phyloP scores from a whole-genome alignment of 2,113 vertebrate species.

The Willisornis vidua region DNA sequence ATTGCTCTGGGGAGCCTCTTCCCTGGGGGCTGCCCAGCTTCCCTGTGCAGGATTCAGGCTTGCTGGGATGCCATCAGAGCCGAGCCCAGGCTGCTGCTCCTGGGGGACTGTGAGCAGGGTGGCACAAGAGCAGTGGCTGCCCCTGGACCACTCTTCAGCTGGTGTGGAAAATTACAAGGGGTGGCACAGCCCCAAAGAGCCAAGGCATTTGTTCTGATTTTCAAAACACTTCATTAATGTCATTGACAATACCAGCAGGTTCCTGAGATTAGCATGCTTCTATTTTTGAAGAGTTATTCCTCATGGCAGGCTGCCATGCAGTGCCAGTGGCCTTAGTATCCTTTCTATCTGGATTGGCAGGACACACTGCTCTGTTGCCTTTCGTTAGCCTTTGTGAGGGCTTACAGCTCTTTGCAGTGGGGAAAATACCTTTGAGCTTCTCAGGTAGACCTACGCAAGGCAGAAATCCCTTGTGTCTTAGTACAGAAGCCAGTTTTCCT shows the following conservation, averaged over 20 bases:
- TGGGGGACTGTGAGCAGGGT: neutral
- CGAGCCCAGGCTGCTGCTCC: fast-evolving
- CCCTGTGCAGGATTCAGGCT: no score
- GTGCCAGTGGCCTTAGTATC: neutral
- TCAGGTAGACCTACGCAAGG: neutral
- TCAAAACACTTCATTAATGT: constrained; percentile 40
- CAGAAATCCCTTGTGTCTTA: neutral
- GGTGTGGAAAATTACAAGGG: constrained; percentile 21
- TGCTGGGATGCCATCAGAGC: neutral
- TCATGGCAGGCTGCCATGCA: neutral
- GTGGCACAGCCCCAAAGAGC: neutral
- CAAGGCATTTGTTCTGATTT: constrained; percentile 17
- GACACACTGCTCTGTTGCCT: neutral
- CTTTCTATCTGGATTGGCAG: constrained; percentile 59
- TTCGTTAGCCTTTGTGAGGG: neutral
- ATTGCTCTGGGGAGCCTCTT: neutral
- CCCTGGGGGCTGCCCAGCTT: neutral
- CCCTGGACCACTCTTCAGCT: fast-evolving
- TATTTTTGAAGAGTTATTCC: constrained; percentile 68
- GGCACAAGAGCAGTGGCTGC: fast-evolving
- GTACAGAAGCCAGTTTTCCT: neutral
- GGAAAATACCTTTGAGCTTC: neutral
- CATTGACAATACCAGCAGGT: constrained; percentile 51
- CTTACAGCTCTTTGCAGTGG: neutral
- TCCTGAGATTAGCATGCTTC: constrained; percentile 57